phyloP scores from a whole-genome alignment of 1,140 invertebrate species.

The Hycleus cichorii region DNA sequence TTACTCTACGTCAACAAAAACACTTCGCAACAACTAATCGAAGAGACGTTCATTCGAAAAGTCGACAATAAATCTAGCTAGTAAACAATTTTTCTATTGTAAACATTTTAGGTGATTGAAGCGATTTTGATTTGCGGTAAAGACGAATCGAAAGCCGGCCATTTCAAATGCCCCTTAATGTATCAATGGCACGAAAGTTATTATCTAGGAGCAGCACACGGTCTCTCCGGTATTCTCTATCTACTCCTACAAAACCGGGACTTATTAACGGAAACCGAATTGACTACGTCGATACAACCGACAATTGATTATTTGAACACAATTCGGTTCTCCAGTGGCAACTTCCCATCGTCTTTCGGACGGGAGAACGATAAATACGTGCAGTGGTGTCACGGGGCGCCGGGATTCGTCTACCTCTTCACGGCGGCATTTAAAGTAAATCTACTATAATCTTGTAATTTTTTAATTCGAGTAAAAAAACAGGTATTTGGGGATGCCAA shows the following conservation, averaged over 20 bases:
- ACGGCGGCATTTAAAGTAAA: constrained; percentile 66
- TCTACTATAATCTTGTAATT: too few relatives aligned
- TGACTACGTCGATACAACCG: constrained; percentile 51
- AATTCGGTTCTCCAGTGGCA: constrained; percentile 64
- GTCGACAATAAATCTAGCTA: constrained; percentile 9
- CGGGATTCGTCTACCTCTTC: constrained; percentile 76
- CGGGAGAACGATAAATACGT: constrained; percentile 69
- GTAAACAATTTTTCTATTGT: constrained; percentile 23
- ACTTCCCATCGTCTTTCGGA: constrained; percentile 76
- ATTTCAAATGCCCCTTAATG: constrained; percentile 58
- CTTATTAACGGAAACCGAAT: constrained; percentile 42
- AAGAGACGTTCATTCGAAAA: constrained; percentile 44
- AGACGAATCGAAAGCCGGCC: constrained; percentile 44
- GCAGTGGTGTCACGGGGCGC: constrained; percentile 94
- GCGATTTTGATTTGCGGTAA: constrained; percentile 61
- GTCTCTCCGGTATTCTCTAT: constrained; percentile 76
- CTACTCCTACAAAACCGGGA: constrained; percentile 64
- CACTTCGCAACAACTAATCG: constrained; percentile 41
- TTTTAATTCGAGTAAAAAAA: constrained; percentile 17
- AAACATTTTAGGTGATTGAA: constrained; percentile 48
- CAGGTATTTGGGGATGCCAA: constrained; percentile 64
- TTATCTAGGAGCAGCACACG: constrained; percentile 85
- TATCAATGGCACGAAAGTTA: constrained; percentile 83
- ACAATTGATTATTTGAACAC: constrained; percentile 57
- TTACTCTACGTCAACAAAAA: constrained; percentile 64